Evolutionary conservation across 1,140 invertebrate species (phyloP), one percentile per base, ranked within the genome.

Genomic region (Drusus annulatus): DNA sequence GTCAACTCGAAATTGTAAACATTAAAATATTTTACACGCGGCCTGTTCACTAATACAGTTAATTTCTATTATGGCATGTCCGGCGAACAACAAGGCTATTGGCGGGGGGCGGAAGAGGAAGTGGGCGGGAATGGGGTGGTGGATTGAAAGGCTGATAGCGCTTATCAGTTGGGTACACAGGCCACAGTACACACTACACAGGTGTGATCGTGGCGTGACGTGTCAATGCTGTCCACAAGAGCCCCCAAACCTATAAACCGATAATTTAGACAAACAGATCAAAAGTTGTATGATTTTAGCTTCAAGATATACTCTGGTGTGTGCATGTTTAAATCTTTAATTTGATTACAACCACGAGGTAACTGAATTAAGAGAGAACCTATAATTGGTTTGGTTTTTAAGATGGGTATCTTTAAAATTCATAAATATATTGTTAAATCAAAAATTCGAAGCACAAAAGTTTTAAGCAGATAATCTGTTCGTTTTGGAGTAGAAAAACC

Each of bases 1-100:
- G 13, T 45, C 36, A 45, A 45, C 36, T 45, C 36, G 1, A 45
- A 28, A 45, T 10, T 45, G 36, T 8, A 13, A 45, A 10, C 10
- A 45, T 13, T 8, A 8, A 45, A 45, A 45, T 45, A n/a, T 25
- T 25, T 65, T 65, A 5, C 16, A 51, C 19, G 17, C 65, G 13
- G 31, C 65, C 36, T 69, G 65, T 69, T 17, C 50, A 36, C 10
- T n/a, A 69, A 69, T 51, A 69, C 36, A 28, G 79, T 76, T 80
- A 80, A 80, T 80, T 76, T 80, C 79, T 73, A 73, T 80, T 80
- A 76, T 80, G 73, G 73, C 50, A 25, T 56, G 51, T 56, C 51
- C 17, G 21, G 15, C n/a, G 52, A 68, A 45, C 36, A 45, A 10
- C 7, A 25, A 6, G 51, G 15, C 25, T n/a, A 17, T 2, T 2